These are phyloP conservation scores for Amphiduros pacificus DNA, from an alignment of 2,888 invertebrate genomes.

Conservation along the genomic window DNA sequence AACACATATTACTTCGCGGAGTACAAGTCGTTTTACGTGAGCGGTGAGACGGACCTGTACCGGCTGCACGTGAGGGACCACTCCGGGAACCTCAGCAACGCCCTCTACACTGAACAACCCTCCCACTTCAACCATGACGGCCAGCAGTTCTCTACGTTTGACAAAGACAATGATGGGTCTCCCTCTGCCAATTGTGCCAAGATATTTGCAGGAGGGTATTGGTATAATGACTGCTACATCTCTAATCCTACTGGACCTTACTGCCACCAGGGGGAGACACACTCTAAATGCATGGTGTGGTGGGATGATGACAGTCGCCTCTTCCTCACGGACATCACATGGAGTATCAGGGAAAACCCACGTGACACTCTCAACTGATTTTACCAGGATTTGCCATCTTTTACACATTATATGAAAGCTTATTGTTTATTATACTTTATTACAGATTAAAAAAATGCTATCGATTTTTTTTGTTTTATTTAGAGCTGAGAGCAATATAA, in stretches of 20 bases:
- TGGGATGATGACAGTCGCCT: conserved; percentile 2
- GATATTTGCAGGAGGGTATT: conserved; percentile 7
- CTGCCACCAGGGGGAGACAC: not conserved
- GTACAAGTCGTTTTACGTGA: not conserved
- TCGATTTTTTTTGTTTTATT: too few relatives aligned
- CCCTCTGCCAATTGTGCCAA: conserved; percentile 5
- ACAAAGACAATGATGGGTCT: conserved; percentile 9
- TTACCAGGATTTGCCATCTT: too few relatives aligned
- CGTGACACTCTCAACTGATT: too few relatives aligned
- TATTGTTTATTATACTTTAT: too few relatives aligned
- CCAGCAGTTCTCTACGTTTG: not conserved
- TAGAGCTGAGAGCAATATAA: too few relatives aligned
- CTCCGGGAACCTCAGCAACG: conserved; percentile 5
- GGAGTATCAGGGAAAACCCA: conserved; percentile 10
- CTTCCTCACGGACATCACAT: conserved; percentile 2
- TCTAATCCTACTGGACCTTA: conserved; percentile 12
- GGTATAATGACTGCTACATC: conserved; percentile 14
- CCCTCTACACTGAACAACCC: not conserved
- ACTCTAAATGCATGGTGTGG: conserved; percentile 12
- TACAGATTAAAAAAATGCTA: too few relatives aligned
- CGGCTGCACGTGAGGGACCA: conserved; percentile 2
- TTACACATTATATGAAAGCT: too few relatives aligned
- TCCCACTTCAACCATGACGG: conserved; percentile 4
- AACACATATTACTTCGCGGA: not conserved
- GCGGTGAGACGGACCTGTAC: conserved; percentile 6